These are phyloP conservation scores for Anolis sagrei DNA, from an alignment of 2,113 vertebrate genomes.

Conservation along the genomic window DNA sequence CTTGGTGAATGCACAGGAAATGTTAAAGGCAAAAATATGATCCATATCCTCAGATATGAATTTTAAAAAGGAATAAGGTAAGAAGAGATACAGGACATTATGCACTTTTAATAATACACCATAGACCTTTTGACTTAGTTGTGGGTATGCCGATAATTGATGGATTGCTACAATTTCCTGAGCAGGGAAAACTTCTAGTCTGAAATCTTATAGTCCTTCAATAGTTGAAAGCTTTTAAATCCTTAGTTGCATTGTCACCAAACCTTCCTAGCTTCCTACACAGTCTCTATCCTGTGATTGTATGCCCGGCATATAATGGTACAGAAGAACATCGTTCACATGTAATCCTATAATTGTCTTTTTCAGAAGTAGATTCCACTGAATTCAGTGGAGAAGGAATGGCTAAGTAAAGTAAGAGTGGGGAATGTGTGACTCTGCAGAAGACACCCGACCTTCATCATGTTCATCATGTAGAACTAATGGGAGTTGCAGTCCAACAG, in stretches of 20 bases:
- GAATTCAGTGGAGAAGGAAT: not conserved
- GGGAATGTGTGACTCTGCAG: no score
- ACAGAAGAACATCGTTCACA: not conserved
- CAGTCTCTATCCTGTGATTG: not conserved
- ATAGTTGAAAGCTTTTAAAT: no score
- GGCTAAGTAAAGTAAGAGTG: no score
- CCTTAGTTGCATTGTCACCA: not conserved
- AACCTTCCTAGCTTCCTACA: not conserved
- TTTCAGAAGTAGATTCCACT: not conserved
- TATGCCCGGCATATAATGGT: not conserved
- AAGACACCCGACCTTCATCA: no score
- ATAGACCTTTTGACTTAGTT: conserved; percentile 62
- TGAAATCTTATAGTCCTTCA: not conserved
- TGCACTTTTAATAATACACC: conserved; percentile 62
- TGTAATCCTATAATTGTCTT: not conserved
- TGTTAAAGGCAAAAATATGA: conserved; percentile 39
- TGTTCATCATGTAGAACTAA: no score
- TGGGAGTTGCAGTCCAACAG: no score
- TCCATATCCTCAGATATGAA: conserved; percentile 58
- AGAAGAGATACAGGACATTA: conserved; percentile 70
- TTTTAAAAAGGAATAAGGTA: conserved; percentile 70
- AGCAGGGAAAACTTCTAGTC: not conserved
- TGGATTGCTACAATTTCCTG: conserved; percentile 26
- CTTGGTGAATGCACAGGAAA: conserved; percentile 48
- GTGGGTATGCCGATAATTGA: conserved; percentile 33